These are phyloP conservation scores for Hepsetus odoe DNA, from an alignment of 2,113 vertebrate genomes.

Conservation along the genomic window DNA sequence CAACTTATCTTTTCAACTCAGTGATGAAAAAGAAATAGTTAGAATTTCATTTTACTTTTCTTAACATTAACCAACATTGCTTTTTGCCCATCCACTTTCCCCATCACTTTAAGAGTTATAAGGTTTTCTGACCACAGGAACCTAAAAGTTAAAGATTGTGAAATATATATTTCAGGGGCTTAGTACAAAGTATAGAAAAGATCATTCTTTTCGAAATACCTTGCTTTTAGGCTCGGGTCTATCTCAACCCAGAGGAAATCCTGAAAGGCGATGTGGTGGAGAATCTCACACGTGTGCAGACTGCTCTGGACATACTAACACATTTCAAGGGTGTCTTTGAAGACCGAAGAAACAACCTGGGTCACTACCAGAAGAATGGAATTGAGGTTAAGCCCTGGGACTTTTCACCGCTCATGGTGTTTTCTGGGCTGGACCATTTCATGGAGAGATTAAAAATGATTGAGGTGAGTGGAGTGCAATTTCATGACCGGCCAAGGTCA, in stretches of 20 bases:
- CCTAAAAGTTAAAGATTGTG: too few relatives aligned
- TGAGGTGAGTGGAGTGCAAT: slow-evolving; percentile 72
- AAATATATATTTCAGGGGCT: neutral
- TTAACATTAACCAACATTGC: too few relatives aligned
- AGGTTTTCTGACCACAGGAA: too few relatives aligned
- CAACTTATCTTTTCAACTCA: too few relatives aligned
- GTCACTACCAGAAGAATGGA: slow-evolving; percentile 72
- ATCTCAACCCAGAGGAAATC: slow-evolving; percentile 84
- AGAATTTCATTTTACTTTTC: too few relatives aligned
- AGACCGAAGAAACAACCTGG: slow-evolving; percentile 75
- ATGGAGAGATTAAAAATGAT: slow-evolving; percentile 74
- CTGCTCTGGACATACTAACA: slow-evolving; percentile 71
- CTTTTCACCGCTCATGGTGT: slow-evolving; percentile 80
- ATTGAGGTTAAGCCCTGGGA: slow-evolving; percentile 78
- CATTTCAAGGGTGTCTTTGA: slow-evolving; percentile 78
- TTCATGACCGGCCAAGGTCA: neutral
- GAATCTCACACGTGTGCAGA: slow-evolving; percentile 79
- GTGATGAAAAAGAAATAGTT: too few relatives aligned
- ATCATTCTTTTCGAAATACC: neutral
- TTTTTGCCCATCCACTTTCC: too few relatives aligned
- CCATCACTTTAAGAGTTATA: too few relatives aligned
- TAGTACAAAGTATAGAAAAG: neutral
- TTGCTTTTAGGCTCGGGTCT: slow-evolving; percentile 75
- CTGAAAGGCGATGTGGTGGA: slow-evolving; percentile 85
- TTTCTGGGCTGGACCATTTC: slow-evolving; percentile 80